Base-by-base conservation (phyloP, 37 sponge, comb jelly and placozoan genomes). In the Chondrosia reniformis region DNA sequence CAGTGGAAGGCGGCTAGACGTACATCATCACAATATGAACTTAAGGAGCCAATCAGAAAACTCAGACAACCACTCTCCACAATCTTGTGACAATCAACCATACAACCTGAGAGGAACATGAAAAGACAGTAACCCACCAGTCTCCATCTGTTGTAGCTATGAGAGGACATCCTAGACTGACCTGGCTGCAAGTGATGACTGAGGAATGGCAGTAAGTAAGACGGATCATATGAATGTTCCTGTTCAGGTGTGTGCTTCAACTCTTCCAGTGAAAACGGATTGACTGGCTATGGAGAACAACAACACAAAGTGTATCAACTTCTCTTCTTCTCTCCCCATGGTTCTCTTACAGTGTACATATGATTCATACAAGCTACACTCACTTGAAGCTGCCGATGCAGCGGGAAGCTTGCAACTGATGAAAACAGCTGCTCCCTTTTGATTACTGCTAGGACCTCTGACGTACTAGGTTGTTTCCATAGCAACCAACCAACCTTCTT, bases 31-130 rank as follows among this genome's bases (percentile, higher is more conserved):
- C 63, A 43, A 10, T 15, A 36, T 8, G 94, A 93, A 63, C 75
- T 59, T 52, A 93, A 66, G 33, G 84, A 42, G 0, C 67, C 66
- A 15, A 89, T 12, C 36, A 89, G 82, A 78, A 80, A 89, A 4
- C 87, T 67, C 28, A 83, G 79, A 57, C 85, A 89, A 45, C 91
- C 94, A 78, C 24, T 27, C 33, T 77, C 81, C 46, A 89, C 80
- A 76, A 93, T 86, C 61, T 74, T 72, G 21, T 83, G 76, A 59
- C 91, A 89, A 40, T 93, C 91, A 8, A 93, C 87, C 2, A 77
- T 21, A 49, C 33, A 33, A 43, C 89, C 92, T 89, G 46, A 2
- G 7, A 28, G 58, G 27, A n/a, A n/a, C n/a, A n/a, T n/a, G n/a
- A n/a, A n/a, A n/a, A n/a, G n/a, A n/a, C n/a, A n/a, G n/a, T n/a